A percentile compares a stretch with the other conserved stretches of the same genome.
Conservation (phyloP, 2,888 invertebrate genomes). For the Parnassius apollo region DNA sequence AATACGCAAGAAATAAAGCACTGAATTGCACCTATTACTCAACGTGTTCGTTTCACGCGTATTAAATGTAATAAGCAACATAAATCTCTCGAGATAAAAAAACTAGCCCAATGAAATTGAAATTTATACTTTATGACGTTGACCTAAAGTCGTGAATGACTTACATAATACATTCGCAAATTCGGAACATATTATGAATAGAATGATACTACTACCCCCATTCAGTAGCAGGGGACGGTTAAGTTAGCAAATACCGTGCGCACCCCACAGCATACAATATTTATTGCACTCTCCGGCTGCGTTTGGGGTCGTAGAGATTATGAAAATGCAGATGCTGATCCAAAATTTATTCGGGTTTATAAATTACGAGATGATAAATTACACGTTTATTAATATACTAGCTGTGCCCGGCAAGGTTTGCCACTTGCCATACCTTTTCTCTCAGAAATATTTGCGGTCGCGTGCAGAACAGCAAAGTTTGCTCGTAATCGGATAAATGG, state of each 20-base stretch:
- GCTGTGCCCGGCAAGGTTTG: slow-evolving; percentile 8
- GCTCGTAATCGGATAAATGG: no score
- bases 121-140: slow-evolving; percentile 29
- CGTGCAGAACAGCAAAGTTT: no score
- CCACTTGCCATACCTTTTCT: no score
- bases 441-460: no score
- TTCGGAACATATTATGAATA: slow-evolving; percentile 68
- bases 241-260: slow-evolving; percentile 70
- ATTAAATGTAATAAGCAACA: slow-evolving; percentile 75
- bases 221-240: slow-evolving; percentile 52
- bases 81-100: slow-evolving; percentile 62
- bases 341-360: slow-evolving; percentile 42
- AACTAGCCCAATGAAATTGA: slow-evolving; percentile 32
- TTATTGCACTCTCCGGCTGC: slow-evolving; percentile 57
- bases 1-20: slow-evolving; percentile 55
- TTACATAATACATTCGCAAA: slow-evolving; percentile 44
- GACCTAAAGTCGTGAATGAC: slow-evolving; percentile 45
- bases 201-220: slow-evolving; percentile 59
- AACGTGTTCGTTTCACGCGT: slow-evolving; percentile 64
- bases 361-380: slow-evolving; percentile 42
- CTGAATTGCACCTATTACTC: slow-evolving; percentile 60
- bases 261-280: slow-evolving; percentile 66
- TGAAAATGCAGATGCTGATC: slow-evolving; percentile 54
- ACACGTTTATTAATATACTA: slow-evolving; percentile 5
- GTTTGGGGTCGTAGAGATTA: slow-evolving; percentile 57